Evolutionary conservation across 30 jellyfish, hydroid and myxozoan species (phyloP).

Genomic region (Aurelia coerulea): DNA sequence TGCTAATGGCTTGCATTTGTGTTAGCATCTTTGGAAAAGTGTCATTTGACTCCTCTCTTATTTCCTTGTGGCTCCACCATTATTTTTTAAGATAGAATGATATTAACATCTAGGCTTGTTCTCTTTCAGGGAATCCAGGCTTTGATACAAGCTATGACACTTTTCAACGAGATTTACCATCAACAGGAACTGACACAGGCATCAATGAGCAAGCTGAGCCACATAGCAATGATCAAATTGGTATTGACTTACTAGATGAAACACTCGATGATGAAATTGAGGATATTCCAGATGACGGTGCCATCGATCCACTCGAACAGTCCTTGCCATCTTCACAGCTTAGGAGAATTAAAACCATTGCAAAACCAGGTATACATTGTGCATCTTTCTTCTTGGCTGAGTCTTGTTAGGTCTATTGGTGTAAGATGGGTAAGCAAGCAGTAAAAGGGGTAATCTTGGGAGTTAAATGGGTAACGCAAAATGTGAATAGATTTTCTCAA

Average conservation of each 20-base stretch:
- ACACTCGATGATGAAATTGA: constrained; percentile 34
- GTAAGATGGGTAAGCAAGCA: no score
- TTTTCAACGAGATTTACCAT: not conserved
- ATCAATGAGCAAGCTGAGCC: constrained; percentile 4
- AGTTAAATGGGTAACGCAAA: no score
- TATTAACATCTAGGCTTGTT: not conserved
- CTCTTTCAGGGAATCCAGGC: constrained; percentile 25
- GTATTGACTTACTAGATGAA: constrained; percentile 8
- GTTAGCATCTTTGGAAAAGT: no score
- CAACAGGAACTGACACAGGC: not conserved
- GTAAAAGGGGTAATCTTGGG: no score
- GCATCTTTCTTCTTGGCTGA: no score
- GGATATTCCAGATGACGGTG: constrained; percentile 28
- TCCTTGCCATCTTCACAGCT: constrained; percentile 67
- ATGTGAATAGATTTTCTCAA: no score
- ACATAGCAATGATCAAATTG: constrained; percentile 1
- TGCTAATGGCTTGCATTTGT: no score
- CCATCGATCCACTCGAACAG: constrained; percentile 27
- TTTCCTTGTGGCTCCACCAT: no score
- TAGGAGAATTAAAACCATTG: constrained; percentile 52
- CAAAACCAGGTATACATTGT: constrained; percentile 41
- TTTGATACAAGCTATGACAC: constrained; percentile 33
- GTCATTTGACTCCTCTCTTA: no score
- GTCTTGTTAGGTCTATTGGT: no score
- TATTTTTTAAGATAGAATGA: not conserved